Conservation (phyloP, 1,140 invertebrate species). For the Drosophila simulans region DNA sequence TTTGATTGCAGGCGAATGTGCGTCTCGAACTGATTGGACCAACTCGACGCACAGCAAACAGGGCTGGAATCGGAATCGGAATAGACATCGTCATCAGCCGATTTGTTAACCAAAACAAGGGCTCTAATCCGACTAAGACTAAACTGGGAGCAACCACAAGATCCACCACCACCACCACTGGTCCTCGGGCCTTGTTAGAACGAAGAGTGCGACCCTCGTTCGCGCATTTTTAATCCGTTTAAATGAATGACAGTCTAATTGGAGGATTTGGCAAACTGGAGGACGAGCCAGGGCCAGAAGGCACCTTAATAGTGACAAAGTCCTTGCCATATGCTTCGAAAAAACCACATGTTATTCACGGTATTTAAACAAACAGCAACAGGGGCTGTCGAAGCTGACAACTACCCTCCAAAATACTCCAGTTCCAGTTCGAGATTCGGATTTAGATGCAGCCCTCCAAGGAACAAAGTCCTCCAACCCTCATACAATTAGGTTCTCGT, state of each 20-base stretch:
- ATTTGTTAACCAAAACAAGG: conserved; percentile 78
- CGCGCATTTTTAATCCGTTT: conserved; percentile 81
- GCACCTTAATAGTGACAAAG: conserved; percentile 78
- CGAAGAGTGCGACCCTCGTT: conserved; percentile 48
- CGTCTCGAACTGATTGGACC: conserved; percentile 66
- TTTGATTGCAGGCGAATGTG: conserved; percentile 67
- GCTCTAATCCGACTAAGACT: conserved; percentile 65
- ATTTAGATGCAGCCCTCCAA: conserved; percentile 16
- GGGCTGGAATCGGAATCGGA: conserved; percentile 5
- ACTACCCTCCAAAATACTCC: conserved; percentile 30
- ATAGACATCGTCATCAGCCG: conserved; percentile 55
- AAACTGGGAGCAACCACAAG: conserved; percentile 59
- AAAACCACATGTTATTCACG: conserved; percentile 84
- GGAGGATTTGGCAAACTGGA: conserved; percentile 72
- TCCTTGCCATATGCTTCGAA: conserved; percentile 84
- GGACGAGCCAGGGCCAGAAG: conserved; percentile 34
- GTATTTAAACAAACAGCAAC: conserved; percentile 84
- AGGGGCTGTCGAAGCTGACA: conserved; percentile 19
- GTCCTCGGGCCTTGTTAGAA: conserved; percentile 49
- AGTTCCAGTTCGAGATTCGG: conserved; percentile 6
- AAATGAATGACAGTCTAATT: conserved; percentile 85
- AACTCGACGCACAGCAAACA: conserved; percentile 32
- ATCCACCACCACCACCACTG: conserved; percentile 31
- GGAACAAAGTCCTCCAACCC: conserved; percentile 36
- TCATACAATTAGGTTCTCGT: conserved; percentile 68